These are phyloP conservation scores for Cyprinodon diabolis DNA, from an alignment of 2,797 vertebrate species.

Conservation along the genomic window DNA sequence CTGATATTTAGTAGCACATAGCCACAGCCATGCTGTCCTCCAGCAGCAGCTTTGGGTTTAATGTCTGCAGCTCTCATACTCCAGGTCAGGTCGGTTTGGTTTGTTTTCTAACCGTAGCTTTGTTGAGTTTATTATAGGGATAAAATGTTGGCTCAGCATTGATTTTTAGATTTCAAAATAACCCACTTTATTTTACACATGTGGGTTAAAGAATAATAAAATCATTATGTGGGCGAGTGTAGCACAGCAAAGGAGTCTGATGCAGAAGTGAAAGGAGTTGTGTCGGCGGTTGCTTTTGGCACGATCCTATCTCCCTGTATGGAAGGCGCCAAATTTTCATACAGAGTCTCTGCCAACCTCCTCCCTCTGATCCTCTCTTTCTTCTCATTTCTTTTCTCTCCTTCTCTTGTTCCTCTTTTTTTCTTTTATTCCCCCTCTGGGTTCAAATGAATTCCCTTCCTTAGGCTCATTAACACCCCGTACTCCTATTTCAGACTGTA, in stretches of 20 bases:
- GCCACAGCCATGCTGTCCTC: constrained; percentile 36
- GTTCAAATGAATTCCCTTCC: constrained; percentile 76
- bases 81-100: constrained; percentile 20
- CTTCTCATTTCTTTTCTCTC: constrained; percentile 70
- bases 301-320: constrained; percentile 70
- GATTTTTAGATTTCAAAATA: constrained; percentile 35
- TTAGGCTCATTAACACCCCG: constrained; percentile 74
- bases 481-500: constrained; percentile 72
- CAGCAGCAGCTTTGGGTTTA: constrained; percentile 38
- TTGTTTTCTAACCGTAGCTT: constrained; percentile 12
- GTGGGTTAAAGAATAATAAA: constrained; percentile 51
- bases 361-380: constrained; percentile 79
- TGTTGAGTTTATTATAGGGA: constrained; percentile 19
- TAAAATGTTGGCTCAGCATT: constrained; percentile 24
- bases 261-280: constrained; percentile 71
- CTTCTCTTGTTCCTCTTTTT: constrained; percentile 66
- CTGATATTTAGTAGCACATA: constrained; percentile 45
- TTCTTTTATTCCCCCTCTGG: constrained; percentile 77
- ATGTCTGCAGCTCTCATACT: constrained; percentile 25
- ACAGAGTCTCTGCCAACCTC: constrained; percentile 75
- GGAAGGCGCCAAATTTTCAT: constrained; percentile 83
- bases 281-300: constrained; percentile 79
- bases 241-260: constrained; percentile 49
- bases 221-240: constrained; percentile 62
- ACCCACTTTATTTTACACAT: constrained; percentile 51